These are phyloP conservation scores for Styela clava DNA, from an alignment of 23 tunicate genomes.

Conservation along the genomic window DNA sequence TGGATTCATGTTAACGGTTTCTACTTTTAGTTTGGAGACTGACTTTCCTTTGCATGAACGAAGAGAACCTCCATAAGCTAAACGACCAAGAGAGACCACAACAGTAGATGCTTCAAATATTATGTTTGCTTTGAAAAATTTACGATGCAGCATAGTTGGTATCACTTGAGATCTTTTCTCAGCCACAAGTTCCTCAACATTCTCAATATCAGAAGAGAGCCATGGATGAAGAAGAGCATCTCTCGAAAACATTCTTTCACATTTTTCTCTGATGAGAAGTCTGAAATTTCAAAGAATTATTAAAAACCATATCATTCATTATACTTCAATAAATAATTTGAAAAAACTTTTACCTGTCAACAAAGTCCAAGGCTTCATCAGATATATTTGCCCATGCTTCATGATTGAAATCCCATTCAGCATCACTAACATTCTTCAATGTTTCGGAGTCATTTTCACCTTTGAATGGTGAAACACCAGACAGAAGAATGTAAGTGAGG, in stretches of 20 bases:
- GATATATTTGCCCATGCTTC: conserved; percentile 64
- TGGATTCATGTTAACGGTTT: conserved; percentile 74
- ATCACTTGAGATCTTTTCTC: conserved; percentile 68
- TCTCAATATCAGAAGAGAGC: conserved; percentile 41
- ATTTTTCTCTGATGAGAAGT: conserved; percentile 62
- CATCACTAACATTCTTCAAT: conserved; percentile 59
- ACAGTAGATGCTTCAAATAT: conserved; percentile 51
- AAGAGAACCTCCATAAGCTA: conserved; percentile 86
- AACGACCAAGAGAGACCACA: conserved; percentile 59
- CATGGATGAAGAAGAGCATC: conserved; percentile 92
- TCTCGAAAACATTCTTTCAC: conserved; percentile 78
- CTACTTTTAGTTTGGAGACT: conserved; percentile 78
- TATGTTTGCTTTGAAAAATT: conserved; percentile 70
- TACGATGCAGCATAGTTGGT: conserved; percentile 80
- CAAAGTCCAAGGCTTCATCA: conserved; percentile 88
- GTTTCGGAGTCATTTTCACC: conserved; percentile 84
- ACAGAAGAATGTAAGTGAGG: conserved; percentile 57
- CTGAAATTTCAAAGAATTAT: conserved; percentile 22
- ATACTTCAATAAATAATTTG: background rate
- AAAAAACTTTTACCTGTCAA: conserved; percentile 81
- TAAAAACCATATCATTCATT: background rate
- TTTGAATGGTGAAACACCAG: conserved; percentile 89
- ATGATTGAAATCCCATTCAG: conserved; percentile 70
- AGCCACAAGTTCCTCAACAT: conserved; percentile 41
- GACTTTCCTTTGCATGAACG: conserved; percentile 77